These are phyloP conservation scores for Siniperca obscura DNA, from an alignment of 2,797 vertebrate species.

Conservation along the genomic window DNA sequence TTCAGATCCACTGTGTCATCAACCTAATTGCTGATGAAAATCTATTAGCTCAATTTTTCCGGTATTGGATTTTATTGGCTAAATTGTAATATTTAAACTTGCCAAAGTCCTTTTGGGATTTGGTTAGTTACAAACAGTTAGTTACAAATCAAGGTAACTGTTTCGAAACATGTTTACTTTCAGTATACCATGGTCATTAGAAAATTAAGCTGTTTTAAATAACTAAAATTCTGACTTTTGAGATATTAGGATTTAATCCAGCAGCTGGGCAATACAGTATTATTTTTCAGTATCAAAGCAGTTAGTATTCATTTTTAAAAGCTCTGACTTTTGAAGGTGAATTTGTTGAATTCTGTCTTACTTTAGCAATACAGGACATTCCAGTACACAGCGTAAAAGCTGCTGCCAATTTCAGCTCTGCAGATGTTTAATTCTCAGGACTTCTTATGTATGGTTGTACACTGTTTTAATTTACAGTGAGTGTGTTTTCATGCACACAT, in stretches of 20 bases:
- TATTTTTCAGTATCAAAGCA: slow-evolving; percentile 10
- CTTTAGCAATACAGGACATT: slow-evolving; percentile 28
- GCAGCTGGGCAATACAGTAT: slow-evolving; percentile 11
- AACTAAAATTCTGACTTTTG: not conserved
- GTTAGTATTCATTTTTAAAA: slow-evolving; percentile 22
- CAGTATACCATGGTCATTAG: not conserved
- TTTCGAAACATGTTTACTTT: not conserved
- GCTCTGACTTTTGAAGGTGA: slow-evolving; percentile 22
- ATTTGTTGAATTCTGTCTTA: slow-evolving; percentile 18
- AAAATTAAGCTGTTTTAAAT: not conserved
- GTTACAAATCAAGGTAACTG: not conserved
- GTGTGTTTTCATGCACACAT: slow-evolving; percentile 48
- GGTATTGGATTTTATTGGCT: not conserved
- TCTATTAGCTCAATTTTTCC: not conserved
- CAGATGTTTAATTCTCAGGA: slow-evolving; percentile 8
- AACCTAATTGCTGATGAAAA: slow-evolving; percentile 10
- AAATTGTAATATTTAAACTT: slow-evolving; percentile 7
- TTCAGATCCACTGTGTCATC: slow-evolving; percentile 3
- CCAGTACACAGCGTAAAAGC: slow-evolving; percentile 18
- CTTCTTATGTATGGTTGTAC: slow-evolving; percentile 6
- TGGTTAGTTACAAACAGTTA: not conserved
- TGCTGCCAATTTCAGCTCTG: slow-evolving; percentile 9
- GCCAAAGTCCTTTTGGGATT: not conserved
- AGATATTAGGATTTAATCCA: slow-evolving; percentile 13
- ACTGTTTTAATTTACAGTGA: slow-evolving; percentile 13